Base-by-base conservation (phyloP, 2,113 vertebrate species). In the Oreamnos americanus region DNA sequence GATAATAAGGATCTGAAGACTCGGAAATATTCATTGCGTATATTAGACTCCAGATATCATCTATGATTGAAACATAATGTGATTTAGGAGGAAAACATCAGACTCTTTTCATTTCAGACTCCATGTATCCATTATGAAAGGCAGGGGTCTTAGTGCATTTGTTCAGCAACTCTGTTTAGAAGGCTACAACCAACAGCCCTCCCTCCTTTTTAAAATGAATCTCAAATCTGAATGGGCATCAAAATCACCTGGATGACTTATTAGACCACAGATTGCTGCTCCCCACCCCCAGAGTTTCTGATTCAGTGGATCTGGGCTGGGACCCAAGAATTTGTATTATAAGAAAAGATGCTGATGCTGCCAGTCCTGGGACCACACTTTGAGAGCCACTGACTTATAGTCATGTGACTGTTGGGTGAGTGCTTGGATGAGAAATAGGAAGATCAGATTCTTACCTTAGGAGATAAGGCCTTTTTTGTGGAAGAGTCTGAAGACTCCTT, bases 21-120 rank as follows among this genome's bases (percentile, higher is more conserved):
- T 67, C 21, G 0, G 39, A 94, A 85, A 67, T 83, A 90, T 57
- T 86, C 62, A 87, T 47, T 81, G 39, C n/a, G 1, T 71, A 79
- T 53, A 53, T 95, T 92, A 87, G 51, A 82, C 25, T 84, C 57
- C 39, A 39, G 55, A 82, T 89, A 90, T 43, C n/a, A 62, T 64
- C 16, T 81, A 15, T 67, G 64, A 64, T 26, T 92, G 30, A 98
- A 86, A 21, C 62, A 64, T 53, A 82, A 86, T n/a, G 4, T 74
- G 78, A 97, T 93, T 84, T 87, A 87, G 85, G n/a, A 45, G 74
- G 85, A 96, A 93, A 95, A 86, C 21, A 53, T 47, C 23, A 91
- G 74, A 36, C 7, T 84, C 17, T 91, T 95, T 94, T 53, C 26
- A 57, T 92, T 95, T 82, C 39, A 12, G 33, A 67, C 57, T 74